Base-by-base conservation (phyloP, 2,888 invertebrate species). In the Dicycla oo region DNA sequence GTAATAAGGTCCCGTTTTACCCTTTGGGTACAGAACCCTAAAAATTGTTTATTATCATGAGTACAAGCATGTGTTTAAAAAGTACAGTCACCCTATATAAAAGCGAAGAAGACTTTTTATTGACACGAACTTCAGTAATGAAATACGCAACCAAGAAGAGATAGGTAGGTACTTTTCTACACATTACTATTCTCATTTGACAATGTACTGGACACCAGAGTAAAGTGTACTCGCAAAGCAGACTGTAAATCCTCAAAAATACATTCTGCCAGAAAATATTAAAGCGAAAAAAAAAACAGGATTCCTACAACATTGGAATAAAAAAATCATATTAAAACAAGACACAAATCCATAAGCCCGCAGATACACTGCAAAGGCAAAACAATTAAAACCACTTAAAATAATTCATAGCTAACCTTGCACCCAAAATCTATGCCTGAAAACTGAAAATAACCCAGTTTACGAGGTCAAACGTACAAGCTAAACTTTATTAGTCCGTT, bases 401-500 rank as follows among this genome's bases (percentile, higher is more conserved):
- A 75, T 77, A 83, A 81, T 81, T 81, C 74, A 78, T 64, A 40
- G n/a, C 4, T 64, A 75, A 77, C 86, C 84, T 86, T 84, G 86
- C 84, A 79, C 76, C 85, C 85, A 75, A 84, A 84, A 84, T 86
- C 86, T 81, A 84, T 78, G 79, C 51, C 73, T 70, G 66, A 69
- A 77, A 76, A 82, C 72, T 73, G 71, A 69, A 77, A 75, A 82
- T 87, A 88, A 88, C 87, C 87, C 74, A 87, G 85, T 88, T 90
- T 70, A 64, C 79, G 87, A 89, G 88, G 88, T 81, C 86, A 78
- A 75, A 81, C 45, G 66, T 66, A 73, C 64, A 65, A 83, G 81
- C 83, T 78, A 71, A 85, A 87, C 78, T 88, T 85, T 86, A 86
- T 88, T 86, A 87, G 85, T 75, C 80, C 69, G 80, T 83, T 86